Conservation (phyloP, 2,113 vertebrate genomes). For the Elgaria multicarinata region DNA sequence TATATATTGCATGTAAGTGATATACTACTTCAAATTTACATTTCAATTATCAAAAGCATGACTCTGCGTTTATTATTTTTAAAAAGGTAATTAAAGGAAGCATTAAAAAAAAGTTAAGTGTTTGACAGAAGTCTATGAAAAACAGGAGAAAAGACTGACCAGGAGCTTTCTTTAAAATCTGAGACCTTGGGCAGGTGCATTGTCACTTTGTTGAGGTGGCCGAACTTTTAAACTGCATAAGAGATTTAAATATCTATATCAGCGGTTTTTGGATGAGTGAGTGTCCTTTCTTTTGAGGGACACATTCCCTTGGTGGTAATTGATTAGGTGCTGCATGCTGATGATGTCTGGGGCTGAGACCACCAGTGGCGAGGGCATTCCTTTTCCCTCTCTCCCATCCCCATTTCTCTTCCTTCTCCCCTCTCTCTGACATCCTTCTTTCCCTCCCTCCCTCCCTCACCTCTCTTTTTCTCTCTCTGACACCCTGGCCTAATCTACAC, state of each 20-base stretch:
- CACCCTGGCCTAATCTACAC: no score
- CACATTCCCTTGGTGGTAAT: no score
- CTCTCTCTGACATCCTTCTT: no score
- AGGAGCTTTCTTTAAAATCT: not conserved
- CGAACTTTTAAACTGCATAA: not conserved
- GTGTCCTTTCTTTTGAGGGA: no score
- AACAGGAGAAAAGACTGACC: slow-evolving; percentile 6
- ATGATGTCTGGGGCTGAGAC: no score
- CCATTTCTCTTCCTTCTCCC: no score
- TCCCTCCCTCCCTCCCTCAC: no score
- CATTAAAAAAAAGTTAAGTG: slow-evolving; percentile 46
- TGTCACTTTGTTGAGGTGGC: not conserved
- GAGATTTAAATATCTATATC: not conserved
- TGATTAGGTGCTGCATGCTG: no score
- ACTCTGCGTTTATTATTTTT: slow-evolving; percentile 52
- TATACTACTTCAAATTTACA: slow-evolving; percentile 58
- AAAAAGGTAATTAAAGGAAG: slow-evolving; percentile 49
- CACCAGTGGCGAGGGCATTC: no score
- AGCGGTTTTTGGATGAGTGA: not conserved
- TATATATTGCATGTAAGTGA: slow-evolving; percentile 55
- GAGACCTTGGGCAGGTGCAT: not conserved
- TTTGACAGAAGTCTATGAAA: slow-evolving; percentile 4
- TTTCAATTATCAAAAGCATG: slow-evolving; percentile 59
- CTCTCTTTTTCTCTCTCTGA: no score
- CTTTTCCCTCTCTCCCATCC: no score